Conservation (phyloP, 2,113 vertebrate species). For the Zosterops borbonicus region DNA sequence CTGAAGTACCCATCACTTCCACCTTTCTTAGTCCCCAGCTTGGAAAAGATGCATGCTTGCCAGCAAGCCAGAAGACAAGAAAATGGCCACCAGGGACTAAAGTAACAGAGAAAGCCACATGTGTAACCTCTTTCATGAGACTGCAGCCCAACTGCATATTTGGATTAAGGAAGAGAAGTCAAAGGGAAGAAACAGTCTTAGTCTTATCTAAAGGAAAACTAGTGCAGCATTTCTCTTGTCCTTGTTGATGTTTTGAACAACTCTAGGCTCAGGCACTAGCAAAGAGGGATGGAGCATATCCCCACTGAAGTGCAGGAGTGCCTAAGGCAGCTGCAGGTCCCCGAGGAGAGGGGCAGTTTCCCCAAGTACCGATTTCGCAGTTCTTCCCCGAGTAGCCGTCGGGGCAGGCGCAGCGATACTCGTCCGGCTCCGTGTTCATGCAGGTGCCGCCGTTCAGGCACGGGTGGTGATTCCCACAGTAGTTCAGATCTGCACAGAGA, state of each 20-base stretch:
- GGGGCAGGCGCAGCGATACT: slow-evolving; percentile 89
- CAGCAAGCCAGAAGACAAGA: not conserved
- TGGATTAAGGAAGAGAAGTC: not conserved
- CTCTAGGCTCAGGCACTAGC: not conserved
- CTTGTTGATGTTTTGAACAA: not conserved
- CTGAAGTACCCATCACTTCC: not conserved
- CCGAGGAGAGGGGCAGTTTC: not conserved
- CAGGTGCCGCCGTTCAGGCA: slow-evolving; percentile 92
- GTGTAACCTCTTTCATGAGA: not conserved
- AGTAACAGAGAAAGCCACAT: not conserved
- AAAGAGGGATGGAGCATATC: not conserved
- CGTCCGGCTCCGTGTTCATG: slow-evolving; percentile 90
- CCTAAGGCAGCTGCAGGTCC: not conserved
- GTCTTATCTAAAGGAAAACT: not conserved
- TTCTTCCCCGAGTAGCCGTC: slow-evolving; percentile 92
- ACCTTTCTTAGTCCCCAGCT: not conserved
- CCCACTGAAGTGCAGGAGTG: not conserved
- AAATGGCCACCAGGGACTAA: not conserved
- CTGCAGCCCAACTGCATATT: fast-evolving
- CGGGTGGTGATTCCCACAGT: slow-evolving; percentile 92
- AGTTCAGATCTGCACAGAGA: slow-evolving; percentile 86
- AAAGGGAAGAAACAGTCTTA: not conserved
- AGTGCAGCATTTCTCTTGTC: not conserved
- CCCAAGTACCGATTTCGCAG: slow-evolving; percentile 86
- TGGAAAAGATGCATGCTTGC: not conserved